Evolutionary conservation across 2,888 invertebrate genomes (phyloP).

Genomic region (Sphecodes monilicornis): DNA sequence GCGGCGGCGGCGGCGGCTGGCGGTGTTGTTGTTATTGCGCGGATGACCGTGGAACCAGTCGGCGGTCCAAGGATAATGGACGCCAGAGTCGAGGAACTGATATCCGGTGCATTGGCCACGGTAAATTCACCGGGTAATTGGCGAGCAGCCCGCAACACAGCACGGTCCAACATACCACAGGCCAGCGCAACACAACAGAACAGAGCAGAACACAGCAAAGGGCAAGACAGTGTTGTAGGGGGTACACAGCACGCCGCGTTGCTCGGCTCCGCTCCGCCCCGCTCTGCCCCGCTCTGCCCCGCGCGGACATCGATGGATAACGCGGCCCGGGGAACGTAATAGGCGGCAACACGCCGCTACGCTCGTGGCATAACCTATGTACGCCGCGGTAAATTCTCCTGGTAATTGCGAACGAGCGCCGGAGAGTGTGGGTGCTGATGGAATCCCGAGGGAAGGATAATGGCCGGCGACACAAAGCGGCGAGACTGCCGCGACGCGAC

Average conservation of each 20-base stretch:
- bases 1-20: neutral
- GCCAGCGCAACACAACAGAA: neutral
- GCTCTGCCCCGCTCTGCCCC: neutral
- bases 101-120: conserved; percentile 68
- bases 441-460: conserved; percentile 66
- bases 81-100: conserved; percentile 55
- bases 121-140: conserved; percentile 72
- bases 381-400: conserved; percentile 63
- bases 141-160: conserved; percentile 27
- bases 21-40: neutral
- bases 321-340: conserved; percentile 52
- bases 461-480: conserved; percentile 45
- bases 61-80: conserved; percentile 63
- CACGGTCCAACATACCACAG: too few species aligned
- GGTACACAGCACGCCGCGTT: conserved; percentile 37
- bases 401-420: conserved; percentile 64
- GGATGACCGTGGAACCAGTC: conserved; percentile 12
- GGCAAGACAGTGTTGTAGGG: neutral
- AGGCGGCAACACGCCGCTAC: conserved; percentile 43
- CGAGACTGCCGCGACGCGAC: neutral
- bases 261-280: neutral
- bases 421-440: conserved; percentile 69
- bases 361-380: conserved; percentile 44
- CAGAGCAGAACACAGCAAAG: neutral
- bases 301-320: conserved; percentile 62